phyloP scores from a whole-genome alignment of 2,113 vertebrate genomes.

The Centropus unirufus region DNA sequence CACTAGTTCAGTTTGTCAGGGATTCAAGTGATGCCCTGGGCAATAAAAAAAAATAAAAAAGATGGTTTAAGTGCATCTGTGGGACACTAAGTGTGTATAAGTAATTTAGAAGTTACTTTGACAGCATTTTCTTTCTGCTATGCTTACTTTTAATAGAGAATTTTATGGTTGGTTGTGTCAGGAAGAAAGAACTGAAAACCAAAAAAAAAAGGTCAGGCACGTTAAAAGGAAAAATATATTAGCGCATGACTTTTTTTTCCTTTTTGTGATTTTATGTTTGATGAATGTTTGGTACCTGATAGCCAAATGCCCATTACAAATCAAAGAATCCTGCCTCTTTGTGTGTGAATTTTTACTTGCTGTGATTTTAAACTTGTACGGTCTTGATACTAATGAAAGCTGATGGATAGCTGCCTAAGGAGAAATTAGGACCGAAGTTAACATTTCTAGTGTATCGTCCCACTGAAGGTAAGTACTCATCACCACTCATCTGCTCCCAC shows the following conservation, averaged over 20 bases:
- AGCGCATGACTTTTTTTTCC: neutral
- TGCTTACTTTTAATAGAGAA: neutral
- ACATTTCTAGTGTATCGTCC: neutral
- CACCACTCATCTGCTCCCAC: neutral
- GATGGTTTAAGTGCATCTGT: neutral
- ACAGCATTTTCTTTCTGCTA: neutral
- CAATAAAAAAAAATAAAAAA: neutral
- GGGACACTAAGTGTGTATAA: neutral
- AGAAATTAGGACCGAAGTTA: neutral
- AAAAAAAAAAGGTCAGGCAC: neutral
- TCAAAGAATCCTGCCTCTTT: neutral
- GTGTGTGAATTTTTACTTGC: neutral
- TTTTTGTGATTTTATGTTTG: neutral
- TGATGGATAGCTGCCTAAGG: conserved; percentile 21
- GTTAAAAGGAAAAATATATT: neutral
- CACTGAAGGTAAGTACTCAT: neutral
- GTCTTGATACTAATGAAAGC: neutral
- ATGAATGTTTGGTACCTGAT: neutral
- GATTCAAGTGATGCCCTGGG: neutral
- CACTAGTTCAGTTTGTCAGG: neutral
- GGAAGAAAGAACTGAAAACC: neutral
- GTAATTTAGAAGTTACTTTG: neutral
- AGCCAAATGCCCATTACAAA: neutral
- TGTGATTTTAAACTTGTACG: neutral
- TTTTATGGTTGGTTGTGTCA: neutral